Percentiles rank a stretch among this genome's conserved stretches.
phyloP scores from a whole-genome alignment of 2,888 invertebrate species.

The Drosophila austrosaltans region DNA sequence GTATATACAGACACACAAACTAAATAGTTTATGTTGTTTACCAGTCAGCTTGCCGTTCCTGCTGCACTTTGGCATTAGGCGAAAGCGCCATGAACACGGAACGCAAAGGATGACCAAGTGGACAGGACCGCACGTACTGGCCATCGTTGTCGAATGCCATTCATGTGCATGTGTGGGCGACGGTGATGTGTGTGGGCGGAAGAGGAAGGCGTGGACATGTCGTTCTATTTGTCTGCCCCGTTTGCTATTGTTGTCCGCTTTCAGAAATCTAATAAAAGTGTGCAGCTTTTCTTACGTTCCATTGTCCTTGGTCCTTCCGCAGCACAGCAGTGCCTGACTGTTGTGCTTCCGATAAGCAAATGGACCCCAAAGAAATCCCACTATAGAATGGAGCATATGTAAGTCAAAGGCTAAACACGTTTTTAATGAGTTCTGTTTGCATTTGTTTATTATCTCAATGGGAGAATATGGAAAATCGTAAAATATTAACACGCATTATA shows the following conservation, averaged over 20 bases:
- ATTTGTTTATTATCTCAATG: constrained; percentile 3
- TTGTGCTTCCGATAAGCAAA: constrained; percentile 16
- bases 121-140: constrained; percentile 48
- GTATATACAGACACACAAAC: constrained; percentile 54
- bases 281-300: constrained; percentile 20
- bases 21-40: constrained; percentile 79
- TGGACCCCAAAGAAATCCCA: background rate
- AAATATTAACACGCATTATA: background rate
- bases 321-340: background rate
- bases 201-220: constrained; percentile 40
- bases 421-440: constrained; percentile 17
- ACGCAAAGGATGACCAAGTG: constrained; percentile 13
- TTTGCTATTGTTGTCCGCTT: constrained; percentile 60
- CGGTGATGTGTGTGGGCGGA: constrained; percentile 8
- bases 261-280: constrained; percentile 40
- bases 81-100: constrained; percentile 26
- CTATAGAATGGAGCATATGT: constrained; percentile 1
- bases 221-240: constrained; percentile 64
- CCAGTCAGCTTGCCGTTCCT: constrained; percentile 47
- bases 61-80: constrained; percentile 44
- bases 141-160: constrained; percentile 56
- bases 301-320: background rate
- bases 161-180: constrained; percentile 48
- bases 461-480: background rate
- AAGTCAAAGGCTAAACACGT: constrained; percentile 15